phyloP scores from a whole-genome alignment of 2,113 vertebrate genomes.

The Delphinapterus leucas region DNA sequence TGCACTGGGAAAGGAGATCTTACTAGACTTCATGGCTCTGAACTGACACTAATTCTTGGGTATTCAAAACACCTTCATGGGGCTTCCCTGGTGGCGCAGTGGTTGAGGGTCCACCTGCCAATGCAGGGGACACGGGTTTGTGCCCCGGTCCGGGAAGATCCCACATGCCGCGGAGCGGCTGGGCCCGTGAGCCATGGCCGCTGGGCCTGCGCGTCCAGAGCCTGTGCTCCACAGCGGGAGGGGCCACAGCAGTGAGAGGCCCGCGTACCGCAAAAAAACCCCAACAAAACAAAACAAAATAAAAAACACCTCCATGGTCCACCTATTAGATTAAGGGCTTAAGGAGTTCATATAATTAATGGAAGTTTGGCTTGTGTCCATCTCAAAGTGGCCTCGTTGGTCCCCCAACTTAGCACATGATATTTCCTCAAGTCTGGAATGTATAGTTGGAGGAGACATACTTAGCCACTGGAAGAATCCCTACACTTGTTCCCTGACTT shows the following conservation, averaged over 20 bases:
- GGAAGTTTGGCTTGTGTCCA: background rate
- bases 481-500: background rate
- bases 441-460: background rate
- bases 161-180: too few relatives aligned
- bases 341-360: background rate
- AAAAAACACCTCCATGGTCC: background rate
- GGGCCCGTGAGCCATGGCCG: too few relatives aligned
- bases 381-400: background rate
- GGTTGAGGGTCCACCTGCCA: too few relatives aligned
- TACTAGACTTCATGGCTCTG: background rate
- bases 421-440: background rate
- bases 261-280: too few relatives aligned
- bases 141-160: too few relatives aligned
- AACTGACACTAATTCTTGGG: background rate
- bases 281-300: too few relatives aligned
- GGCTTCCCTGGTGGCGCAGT: too few relatives aligned
- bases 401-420: background rate
- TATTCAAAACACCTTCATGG: background rate
- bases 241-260: too few relatives aligned
- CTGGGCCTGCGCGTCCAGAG: too few relatives aligned
- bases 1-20: background rate
- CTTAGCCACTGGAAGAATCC: background rate
- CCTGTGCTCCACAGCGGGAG: too few relatives aligned
- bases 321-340: background rate
- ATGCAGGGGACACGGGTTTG: too few relatives aligned